A percentile compares a stretch with the other conserved stretches of the same genome.
Conservation (phyloP, 2,797 vertebrate genomes). For the Epinephelus awoara region DNA sequence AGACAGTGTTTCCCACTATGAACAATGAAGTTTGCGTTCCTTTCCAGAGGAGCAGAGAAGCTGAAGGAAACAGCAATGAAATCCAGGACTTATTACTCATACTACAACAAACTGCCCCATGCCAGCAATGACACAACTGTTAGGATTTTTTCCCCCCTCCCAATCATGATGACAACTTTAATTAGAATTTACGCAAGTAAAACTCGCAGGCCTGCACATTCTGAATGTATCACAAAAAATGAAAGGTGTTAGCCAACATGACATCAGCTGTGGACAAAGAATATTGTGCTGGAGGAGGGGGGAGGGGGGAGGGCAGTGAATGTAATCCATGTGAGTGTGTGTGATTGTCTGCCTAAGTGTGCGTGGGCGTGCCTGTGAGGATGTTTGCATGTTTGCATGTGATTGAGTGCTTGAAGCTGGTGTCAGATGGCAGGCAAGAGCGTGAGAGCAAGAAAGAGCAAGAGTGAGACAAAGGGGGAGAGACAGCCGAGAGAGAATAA, state of each 20-base stretch:
- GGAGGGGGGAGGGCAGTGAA: constrained; percentile 19
- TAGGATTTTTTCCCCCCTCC: constrained; percentile 47
- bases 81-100: constrained; percentile 78
- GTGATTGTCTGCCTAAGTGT: constrained; percentile 47
- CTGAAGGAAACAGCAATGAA: constrained; percentile 72
- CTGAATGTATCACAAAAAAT: constrained; percentile 68
- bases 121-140: constrained; percentile 81
- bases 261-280: constrained; percentile 78
- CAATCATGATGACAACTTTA: constrained; percentile 75
- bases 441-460: constrained; percentile 59
- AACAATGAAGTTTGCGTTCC: constrained; percentile 63
- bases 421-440: constrained; percentile 68
- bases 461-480: constrained; percentile 53
- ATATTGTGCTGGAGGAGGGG: not conserved
- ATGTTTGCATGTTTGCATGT: constrained; percentile 71
- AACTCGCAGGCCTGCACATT: constrained; percentile 68
- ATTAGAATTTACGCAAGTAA: constrained; percentile 81
- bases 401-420: constrained; percentile 64
- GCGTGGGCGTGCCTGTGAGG: constrained; percentile 57
- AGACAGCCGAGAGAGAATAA: constrained; percentile 46
- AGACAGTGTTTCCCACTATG: constrained; percentile 66
- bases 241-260: constrained; percentile 82
- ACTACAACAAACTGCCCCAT: constrained; percentile 71
- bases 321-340: constrained; percentile 60
- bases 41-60: constrained; percentile 63